Conservation (phyloP, 2,797 vertebrate genomes). For the Petrocephalus sullivani region DNA sequence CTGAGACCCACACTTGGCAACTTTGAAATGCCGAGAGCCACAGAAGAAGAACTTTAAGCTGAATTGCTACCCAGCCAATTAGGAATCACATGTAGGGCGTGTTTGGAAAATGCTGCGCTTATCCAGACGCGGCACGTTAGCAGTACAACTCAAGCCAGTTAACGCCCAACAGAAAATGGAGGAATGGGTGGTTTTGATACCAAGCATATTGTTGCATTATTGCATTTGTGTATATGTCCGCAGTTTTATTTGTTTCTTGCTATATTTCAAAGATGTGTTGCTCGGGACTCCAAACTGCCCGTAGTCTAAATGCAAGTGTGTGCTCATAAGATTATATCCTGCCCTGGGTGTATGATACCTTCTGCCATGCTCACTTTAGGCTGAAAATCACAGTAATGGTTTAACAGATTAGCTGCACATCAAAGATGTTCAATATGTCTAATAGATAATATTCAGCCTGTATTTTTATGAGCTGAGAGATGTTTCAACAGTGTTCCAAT, state of each 20-base stretch:
- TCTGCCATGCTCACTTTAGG: background rate
- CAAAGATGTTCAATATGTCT: background rate
- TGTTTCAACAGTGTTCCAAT: background rate
- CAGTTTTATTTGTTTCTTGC: background rate
- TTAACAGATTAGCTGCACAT: background rate
- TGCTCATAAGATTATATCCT: background rate
- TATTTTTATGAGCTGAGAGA: background rate
- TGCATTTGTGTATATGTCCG: background rate
- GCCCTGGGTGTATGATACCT: background rate
- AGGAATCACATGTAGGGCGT: conserved; percentile 4
- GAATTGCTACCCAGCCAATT: background rate
- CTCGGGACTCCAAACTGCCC: background rate
- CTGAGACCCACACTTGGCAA: background rate
- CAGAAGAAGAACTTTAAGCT: background rate
- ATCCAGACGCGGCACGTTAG: background rate
- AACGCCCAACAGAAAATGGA: background rate
- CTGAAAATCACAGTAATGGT: background rate
- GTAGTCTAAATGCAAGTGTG: background rate
- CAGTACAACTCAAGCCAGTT: background rate
- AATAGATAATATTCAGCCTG: background rate
- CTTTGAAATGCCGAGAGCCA: background rate
- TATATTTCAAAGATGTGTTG: background rate
- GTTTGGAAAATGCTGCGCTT: conserved; percentile 33
- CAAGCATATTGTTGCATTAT: background rate
- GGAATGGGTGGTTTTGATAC: background rate